phyloP scores from a whole-genome alignment of 2,113 vertebrate species.

The Leucopsar rothschildi region DNA sequence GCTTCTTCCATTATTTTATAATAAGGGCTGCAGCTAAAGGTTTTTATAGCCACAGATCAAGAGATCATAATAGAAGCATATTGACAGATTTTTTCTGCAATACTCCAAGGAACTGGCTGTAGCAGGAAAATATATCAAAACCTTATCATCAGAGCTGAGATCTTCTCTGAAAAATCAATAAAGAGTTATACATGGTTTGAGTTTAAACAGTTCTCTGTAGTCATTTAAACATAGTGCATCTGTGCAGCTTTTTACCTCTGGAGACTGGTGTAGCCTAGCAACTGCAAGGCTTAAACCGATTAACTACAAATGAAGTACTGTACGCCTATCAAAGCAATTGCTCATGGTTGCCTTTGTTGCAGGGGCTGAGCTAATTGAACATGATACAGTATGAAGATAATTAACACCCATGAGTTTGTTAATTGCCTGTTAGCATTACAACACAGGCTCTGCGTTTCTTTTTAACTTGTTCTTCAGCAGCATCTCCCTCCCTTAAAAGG shows the following conservation, averaged over 20 bases:
- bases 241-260: constrained; percentile 84
- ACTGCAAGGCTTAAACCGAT: constrained; percentile 88
- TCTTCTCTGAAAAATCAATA: constrained; percentile 99
- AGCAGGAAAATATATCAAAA: constrained; percentile 99
- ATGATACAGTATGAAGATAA: constrained; percentile 88
- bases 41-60: constrained; percentile 99
- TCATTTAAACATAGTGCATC: constrained; percentile 97
- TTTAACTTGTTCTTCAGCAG: constrained; percentile 75
- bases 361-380: constrained; percentile 87
- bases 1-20: constrained; percentile 91
- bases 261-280: constrained; percentile 88
- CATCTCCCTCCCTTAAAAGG: constrained; percentile 65
- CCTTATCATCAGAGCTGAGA: constrained; percentile 98
- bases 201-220: constrained; percentile 99
- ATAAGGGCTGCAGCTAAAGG: constrained; percentile 90
- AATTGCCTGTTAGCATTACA: constrained; percentile 90
- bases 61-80: constrained; percentile 99
- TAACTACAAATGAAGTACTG: constrained; percentile 92
- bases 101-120: constrained; percentile 89
- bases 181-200: constrained; percentile 98
- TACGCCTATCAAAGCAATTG: constrained; percentile 87
- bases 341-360: constrained; percentile 86
- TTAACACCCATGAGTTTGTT: constrained; percentile 89
- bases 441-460: constrained; percentile 74
- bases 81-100: constrained; percentile 93